Conservation (phyloP, 2,113 vertebrate genomes). For the Triplophysa tibetana region DNA sequence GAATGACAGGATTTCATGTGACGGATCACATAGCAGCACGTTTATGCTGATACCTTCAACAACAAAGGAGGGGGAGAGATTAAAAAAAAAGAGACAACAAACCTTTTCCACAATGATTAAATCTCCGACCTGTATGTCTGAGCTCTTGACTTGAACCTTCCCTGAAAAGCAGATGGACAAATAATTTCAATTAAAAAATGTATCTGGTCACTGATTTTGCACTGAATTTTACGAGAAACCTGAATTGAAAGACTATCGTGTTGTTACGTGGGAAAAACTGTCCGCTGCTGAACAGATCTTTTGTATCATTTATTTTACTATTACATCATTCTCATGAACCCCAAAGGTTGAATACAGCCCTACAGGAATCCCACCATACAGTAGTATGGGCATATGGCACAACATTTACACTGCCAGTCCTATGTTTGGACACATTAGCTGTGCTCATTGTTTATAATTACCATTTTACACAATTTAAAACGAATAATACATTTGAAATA, state of each 20-base stretch:
- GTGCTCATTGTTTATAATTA: no score
- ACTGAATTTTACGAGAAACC: no score
- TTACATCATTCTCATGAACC: not conserved
- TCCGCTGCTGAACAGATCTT: no score
- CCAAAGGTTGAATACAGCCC: not conserved
- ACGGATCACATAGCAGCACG: conserved; percentile 39
- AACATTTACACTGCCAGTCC: not conserved
- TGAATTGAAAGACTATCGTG: no score
- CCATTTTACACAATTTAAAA: no score
- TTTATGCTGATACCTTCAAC: conserved; percentile 31
- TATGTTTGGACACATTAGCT: no score
- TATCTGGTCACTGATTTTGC: no score
- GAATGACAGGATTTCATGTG: conserved; percentile 50
- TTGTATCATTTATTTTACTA: not conserved
- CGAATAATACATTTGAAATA: no score
- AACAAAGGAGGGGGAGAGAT: conserved; percentile 7
- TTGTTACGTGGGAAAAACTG: no score
- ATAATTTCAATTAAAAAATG: not conserved
- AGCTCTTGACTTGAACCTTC: conserved; percentile 96
- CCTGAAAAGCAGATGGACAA: conserved; percentile 69
- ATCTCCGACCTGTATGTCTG: conserved; percentile 98
- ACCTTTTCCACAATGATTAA: conserved; percentile 99
- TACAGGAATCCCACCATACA: not conserved
- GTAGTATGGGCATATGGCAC: not conserved
- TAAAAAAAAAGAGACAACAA: conserved; percentile 44